Evolutionary conservation across 2,888 invertebrate species (phyloP).

Genomic region (Ormyrus rosae): DNA sequence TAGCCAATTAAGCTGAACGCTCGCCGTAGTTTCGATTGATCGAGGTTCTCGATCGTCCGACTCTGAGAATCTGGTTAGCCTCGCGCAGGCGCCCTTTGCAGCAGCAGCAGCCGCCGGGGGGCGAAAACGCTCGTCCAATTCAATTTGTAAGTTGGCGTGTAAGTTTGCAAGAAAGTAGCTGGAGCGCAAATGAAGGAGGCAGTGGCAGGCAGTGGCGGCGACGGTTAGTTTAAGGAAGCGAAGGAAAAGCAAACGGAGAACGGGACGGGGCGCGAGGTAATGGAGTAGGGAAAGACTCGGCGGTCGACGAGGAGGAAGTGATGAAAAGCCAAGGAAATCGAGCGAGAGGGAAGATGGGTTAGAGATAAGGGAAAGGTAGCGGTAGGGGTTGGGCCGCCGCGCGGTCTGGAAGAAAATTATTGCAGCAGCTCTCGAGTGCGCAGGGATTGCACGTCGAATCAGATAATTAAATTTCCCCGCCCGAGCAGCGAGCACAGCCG

Average conservation of each 20-base stretch:
- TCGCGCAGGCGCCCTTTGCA: too few species aligned
- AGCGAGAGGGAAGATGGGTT: neutral
- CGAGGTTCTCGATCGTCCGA: neutral
- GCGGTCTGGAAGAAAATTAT: constrained; percentile 64
- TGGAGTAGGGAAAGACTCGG: constrained; percentile 28
- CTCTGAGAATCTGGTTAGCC: too few species aligned
- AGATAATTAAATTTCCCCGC: constrained; percentile 66
- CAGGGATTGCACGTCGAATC: constrained; percentile 64
- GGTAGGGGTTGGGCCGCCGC: constrained; percentile 44
- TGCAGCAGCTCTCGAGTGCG: constrained; percentile 56
- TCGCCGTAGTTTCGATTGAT: too few species aligned
- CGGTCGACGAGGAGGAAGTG: constrained; percentile 14
- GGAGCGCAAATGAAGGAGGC: neutral
- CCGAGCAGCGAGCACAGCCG: neutral
- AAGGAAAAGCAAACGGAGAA: constrained; percentile 47
- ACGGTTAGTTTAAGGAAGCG: constrained; percentile 31
- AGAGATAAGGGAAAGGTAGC: constrained; percentile 19
- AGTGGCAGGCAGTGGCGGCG: constrained; percentile 14
- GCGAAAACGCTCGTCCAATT: constrained; percentile 53
- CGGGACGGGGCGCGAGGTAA: constrained; percentile 28
- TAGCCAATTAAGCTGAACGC: too few species aligned
- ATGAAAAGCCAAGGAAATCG: neutral
- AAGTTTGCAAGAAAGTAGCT: constrained; percentile 24
- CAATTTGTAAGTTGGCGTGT: constrained; percentile 51
- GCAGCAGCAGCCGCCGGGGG: neutral